Conservation (phyloP, 2,888 invertebrate genomes). For the Cyrtodaria siliqua region DNA sequence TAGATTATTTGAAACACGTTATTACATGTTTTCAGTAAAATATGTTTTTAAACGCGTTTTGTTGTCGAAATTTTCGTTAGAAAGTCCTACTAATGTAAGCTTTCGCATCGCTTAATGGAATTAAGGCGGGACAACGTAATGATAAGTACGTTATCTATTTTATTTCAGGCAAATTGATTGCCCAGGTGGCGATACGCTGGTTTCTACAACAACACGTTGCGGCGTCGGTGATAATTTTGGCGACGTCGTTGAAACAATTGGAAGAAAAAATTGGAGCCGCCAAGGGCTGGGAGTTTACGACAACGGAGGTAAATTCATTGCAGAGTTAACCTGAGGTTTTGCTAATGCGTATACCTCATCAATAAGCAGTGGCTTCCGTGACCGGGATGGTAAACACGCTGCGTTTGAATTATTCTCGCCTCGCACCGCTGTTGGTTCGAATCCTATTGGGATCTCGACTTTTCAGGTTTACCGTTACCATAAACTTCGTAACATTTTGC, state of each 20-base stretch:
- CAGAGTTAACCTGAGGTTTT: no score
- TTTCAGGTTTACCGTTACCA: slow-evolving; percentile 10
- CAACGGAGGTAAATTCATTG: slow-evolving; percentile 70
- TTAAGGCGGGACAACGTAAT: no score
- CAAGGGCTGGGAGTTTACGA: slow-evolving; percentile 73
- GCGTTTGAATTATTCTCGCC: no score
- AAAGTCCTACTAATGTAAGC: no score
- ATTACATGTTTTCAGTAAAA: no score
- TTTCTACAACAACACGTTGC: slow-evolving; percentile 78
- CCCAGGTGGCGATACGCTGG: slow-evolving; percentile 81
- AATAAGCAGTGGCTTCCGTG: not conserved
- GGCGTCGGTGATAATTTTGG: slow-evolving; percentile 79
- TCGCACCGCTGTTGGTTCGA: no score
- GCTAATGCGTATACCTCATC: not conserved
- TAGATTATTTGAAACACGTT: no score
- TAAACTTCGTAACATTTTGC: slow-evolving; percentile 12
- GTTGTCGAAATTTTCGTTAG: no score
- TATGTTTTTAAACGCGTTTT: no score
- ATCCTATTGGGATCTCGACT: slow-evolving; percentile 1
- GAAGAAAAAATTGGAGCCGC: slow-evolving; percentile 80
- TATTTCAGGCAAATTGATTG: slow-evolving; percentile 65
- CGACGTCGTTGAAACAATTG: slow-evolving; percentile 76
- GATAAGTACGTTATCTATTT: no score
- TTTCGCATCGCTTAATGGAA: no score
- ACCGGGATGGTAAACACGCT: not conserved